These are phyloP conservation scores for Paramuricea clavata DNA, from an alignment of 92 coral and sea anemone genomes.

Conservation along the genomic window DNA sequence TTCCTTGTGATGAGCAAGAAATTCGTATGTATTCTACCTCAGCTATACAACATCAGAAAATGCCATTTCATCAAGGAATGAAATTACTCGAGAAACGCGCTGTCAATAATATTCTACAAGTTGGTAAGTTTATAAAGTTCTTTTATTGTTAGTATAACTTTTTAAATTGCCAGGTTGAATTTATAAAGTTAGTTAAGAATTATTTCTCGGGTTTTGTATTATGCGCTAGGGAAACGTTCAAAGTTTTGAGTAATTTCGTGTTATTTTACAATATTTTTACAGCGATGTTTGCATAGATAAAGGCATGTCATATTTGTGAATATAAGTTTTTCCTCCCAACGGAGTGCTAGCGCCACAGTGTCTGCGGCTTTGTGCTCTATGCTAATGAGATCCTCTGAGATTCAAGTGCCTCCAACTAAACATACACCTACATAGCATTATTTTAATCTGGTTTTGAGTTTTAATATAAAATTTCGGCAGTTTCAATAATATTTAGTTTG, in stretches of 20 bases:
- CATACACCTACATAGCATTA: background rate
- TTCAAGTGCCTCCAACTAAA: slow-evolving; percentile 32
- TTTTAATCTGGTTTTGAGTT: background rate
- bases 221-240: background rate
- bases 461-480: background rate
- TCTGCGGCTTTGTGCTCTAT: slow-evolving; percentile 77
- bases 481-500: background rate
- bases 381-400: slow-evolving; percentile 61
- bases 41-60: slow-evolving; percentile 80
- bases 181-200: slow-evolving; percentile 7
- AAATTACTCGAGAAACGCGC: slow-evolving; percentile 85
- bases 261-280: slow-evolving; percentile 38
- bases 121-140: slow-evolving; percentile 80
- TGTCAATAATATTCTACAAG: slow-evolving; percentile 92
- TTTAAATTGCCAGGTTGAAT: slow-evolving; percentile 44
- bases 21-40: slow-evolving; percentile 88
- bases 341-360: slow-evolving; percentile 88
- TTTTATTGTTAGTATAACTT: slow-evolving; percentile 48
- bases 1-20: slow-evolving; percentile 94
- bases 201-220: background rate
- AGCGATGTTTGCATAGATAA: slow-evolving; percentile 63
- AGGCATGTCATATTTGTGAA: slow-evolving; percentile 66
- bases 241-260: background rate
- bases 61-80: slow-evolving; percentile 91
- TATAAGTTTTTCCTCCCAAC: slow-evolving; percentile 83